Evolutionary conservation across 2,888 invertebrate species (phyloP), one percentile per base, ranked within the genome.

Genomic region (Malthinus flaveolus): DNA sequence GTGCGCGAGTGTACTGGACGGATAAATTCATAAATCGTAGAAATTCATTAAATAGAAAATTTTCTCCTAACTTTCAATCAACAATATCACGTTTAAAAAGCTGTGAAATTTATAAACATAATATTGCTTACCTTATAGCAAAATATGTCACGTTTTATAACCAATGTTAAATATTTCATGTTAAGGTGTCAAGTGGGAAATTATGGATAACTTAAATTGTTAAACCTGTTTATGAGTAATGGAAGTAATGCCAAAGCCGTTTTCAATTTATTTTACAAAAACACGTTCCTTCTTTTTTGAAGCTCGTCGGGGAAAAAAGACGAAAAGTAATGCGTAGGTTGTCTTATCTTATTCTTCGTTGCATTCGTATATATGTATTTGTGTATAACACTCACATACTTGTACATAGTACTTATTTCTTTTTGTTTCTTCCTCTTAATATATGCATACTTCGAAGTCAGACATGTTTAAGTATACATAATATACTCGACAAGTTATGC

Each of bases 141-240:
- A 57, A 61, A 63, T 65, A 62, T 61, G 54, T 62, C 62, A 65
- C 39, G 56, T 54, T 65, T 63, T 64, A 61, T 59, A 61, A 56
- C 46, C 32, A 59, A 59, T 58, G 63, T 65, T 64, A 62, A 65
- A 66, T 64, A 63, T 65, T 64, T 63, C 66, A 64, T 59, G 63
- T 62, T 35, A 49, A 23, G 37, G 62, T 62, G 65, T 65, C 64
- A 59, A 52, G 61, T 32, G n/a, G 49, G 47, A 60, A 64, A 61
- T 64, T 66, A 68, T 66, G 66, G 63, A 67, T 64, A 66, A 67
- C 62, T 67, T 56, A 68, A 68, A 68, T 68, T 67, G 68, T 66
- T 67, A 66, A 68, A 68, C 67, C 64, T 67, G 68, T 67, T 68
- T 65, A 68, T 68, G 68, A 68, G 66, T 68, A 68, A 68, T 68